Conservation (phyloP, 2,888 invertebrate species). For the Maniola hyperantus region DNA sequence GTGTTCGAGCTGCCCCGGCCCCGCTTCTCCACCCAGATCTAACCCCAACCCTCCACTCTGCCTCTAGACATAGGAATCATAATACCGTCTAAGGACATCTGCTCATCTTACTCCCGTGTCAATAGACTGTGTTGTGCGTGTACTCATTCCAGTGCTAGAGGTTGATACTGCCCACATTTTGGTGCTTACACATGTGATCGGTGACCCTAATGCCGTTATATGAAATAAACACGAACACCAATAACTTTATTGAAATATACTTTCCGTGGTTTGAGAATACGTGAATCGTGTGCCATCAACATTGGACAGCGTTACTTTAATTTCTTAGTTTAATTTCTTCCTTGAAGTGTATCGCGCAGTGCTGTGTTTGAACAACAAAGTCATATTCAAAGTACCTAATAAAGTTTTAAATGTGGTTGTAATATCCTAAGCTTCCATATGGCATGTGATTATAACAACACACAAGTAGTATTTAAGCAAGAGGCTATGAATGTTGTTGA, state of each 20-base stretch:
- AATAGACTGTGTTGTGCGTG: slow-evolving; percentile 58
- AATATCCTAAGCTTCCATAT: slow-evolving; percentile 34
- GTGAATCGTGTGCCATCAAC: slow-evolving; percentile 21
- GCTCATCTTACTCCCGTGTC: slow-evolving; percentile 29
- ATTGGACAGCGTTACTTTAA: not conserved
- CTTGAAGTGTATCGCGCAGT: slow-evolving; percentile 14
- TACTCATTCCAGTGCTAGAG: slow-evolving; percentile 46
- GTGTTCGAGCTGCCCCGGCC: slow-evolving; percentile 94
- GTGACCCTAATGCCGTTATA: slow-evolving; percentile 61
- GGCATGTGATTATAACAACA: slow-evolving; percentile 22
- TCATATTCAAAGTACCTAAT: slow-evolving; percentile 22
- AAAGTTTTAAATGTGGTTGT: slow-evolving; percentile 32
- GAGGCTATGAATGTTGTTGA: slow-evolving; percentile 55
- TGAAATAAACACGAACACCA: slow-evolving; percentile 2
- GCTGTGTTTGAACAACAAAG: slow-evolving; percentile 30
- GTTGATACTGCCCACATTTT: slow-evolving; percentile 52
- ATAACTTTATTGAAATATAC: slow-evolving; percentile 7
- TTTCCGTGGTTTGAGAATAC: slow-evolving; percentile 13
- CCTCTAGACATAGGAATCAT: slow-evolving; percentile 9
- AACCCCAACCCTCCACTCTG: slow-evolving; percentile 52
- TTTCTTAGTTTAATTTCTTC: slow-evolving; percentile 24
- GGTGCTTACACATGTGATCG: slow-evolving; percentile 70
- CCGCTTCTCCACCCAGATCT: slow-evolving; percentile 92
- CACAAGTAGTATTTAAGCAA: slow-evolving; percentile 47
- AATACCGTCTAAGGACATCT: slow-evolving; percentile 25